Evolutionary conservation across 2,113 vertebrate species (phyloP), one percentile per base, ranked within the genome.

Genomic region (Corvus cornix): DNA sequence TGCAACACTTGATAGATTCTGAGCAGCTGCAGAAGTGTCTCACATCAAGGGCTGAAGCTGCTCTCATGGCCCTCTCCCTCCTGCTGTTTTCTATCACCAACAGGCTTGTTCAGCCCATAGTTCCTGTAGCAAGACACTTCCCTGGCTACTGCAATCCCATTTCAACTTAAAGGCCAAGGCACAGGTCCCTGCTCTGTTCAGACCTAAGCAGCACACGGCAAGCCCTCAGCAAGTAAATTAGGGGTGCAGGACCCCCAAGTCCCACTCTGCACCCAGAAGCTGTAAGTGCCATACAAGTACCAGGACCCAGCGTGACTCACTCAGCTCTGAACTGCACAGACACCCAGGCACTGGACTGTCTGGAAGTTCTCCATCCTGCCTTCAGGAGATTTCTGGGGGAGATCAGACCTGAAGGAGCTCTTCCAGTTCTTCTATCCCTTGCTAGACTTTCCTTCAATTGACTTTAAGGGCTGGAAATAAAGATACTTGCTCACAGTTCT

Each of bases 321-420:
- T 70, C 11, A 0, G 84, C 79, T 80, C 72, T 16, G 48, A 88
- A 59, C 74, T 70, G 58, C 49, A 24, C 66, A 80, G 89, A 89
- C 74, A 2, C 7, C 1, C 80, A 73, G 83, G 90, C 84, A 95
- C 87, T 89, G 87, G 63, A 37, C 64, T 72, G 83, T 80, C 93
- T 96, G 85, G 17, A 83, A 92, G 85, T 39, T 92, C 80, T 56
- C 66, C 52, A 82, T 91, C 33, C 82, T 52, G 69, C 87, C 94
- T 78, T 84, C 15, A 8, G 91, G 93, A 67, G 18, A 58, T 74
- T 67, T 72, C 63, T 69, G 16, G 58, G n/a, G 64, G 37, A 90
- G 31, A 84, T 3, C 67, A 92, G 88, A 86, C 77, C 95, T 66
- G 55, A 90, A 87, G 70, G 69, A 88, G 75, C 55, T 68, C 44